Evolutionary conservation across 2,888 invertebrate genomes (phyloP), one percentile per base, ranked within the genome.

Genomic region (Petrophora chlorosata): DNA sequence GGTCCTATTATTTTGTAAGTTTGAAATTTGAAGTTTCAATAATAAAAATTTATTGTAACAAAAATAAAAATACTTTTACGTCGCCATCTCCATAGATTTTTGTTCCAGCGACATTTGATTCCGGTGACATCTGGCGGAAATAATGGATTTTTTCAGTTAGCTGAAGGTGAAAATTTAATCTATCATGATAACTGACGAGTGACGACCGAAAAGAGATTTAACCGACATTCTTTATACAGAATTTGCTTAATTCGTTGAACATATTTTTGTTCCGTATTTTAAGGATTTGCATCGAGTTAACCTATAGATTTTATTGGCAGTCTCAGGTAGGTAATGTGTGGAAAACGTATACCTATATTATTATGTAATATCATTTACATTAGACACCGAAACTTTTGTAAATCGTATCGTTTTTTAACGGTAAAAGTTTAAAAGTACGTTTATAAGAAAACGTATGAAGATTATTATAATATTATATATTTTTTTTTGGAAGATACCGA

Each of bases 81-180:
- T n/a, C n/a, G 3, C 3, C 35, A 2, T 39, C 79, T 85, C 82
- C 56, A 75, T 26, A 2, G 38, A 48, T 47, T 52, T 59, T 32
- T 80, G 65, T 77, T 65, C 81, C 38, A 70, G 63, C 78, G 85
- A 82, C 85, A 83, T 86, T 88, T 88, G 89, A 89, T 87, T 86
- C 81, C 75, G 73, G 89, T 82, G 89, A 89, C 89, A 90, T 89
- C 89, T 88, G 89, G 89, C 85, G 90, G 88, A 89, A 90, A 77
- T 90, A 90, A 90, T 90, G 84, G 90, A 82, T 90, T 90, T 89
- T 90, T 90, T 89, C 90, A 90, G 90, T 90, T 85, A 87, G 87
- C 87, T 90, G 90, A 88, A 89, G 90, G 89, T 89, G 89, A 90
- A 90, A 90, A 90, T 90, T 88, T 90, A 90, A 90, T 90, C 87